Percentiles rank a stretch among this genome's conserved stretches.
These are phyloP conservation scores for Popillia japonica DNA, from an alignment of 1,140 invertebrate genomes.

Conservation along the genomic window DNA sequence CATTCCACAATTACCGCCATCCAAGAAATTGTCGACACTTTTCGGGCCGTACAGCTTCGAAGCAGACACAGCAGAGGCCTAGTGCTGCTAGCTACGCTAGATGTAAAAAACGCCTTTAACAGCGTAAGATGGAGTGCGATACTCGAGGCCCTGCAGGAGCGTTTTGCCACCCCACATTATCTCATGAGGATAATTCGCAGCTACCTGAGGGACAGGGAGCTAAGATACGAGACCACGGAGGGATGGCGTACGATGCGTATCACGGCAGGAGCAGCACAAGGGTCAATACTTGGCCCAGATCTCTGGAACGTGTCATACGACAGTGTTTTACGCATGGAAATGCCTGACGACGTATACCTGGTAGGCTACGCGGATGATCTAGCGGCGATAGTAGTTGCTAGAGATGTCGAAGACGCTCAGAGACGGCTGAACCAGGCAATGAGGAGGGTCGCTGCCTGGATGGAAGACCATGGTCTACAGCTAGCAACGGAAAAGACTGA, in stretches of 20 bases:
- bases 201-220: no score
- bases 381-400: no score
- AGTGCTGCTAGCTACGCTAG: constrained; percentile 40
- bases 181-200: no score
- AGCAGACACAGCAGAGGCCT: neutral
- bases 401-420: neutral
- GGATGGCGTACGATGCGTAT: no score
- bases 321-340: no score
- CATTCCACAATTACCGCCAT: neutral
- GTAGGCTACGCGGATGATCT: no score
- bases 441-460: neutral
- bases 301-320: constrained; percentile 58
- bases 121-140: constrained; percentile 41
- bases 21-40: neutral
- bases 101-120: constrained; percentile 48
- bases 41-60: neutral
- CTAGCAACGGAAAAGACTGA: no score
- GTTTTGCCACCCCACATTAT: constrained; percentile 27
- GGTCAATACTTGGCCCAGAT: constrained; percentile 52
- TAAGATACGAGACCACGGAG: constrained; percentile 20
- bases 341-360: no score
- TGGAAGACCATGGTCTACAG: neutral
- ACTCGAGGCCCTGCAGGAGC: constrained; percentile 30
- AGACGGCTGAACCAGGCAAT: no score
- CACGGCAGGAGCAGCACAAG: constrained; percentile 52